Base-by-base conservation (phyloP, 2,888 invertebrate genomes). In the Caenorhabditis sp. region DNA sequence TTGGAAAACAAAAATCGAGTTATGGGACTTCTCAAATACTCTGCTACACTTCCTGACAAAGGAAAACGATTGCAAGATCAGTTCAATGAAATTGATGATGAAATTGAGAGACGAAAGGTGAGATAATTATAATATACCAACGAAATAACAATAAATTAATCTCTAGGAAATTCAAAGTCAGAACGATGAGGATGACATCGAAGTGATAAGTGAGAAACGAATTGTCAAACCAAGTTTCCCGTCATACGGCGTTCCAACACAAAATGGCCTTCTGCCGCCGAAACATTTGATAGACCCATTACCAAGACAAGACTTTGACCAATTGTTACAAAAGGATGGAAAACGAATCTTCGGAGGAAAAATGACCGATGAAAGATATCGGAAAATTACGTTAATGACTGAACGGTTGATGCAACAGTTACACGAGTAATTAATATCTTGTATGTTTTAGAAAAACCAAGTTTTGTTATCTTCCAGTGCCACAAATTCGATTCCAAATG, bases 281-380 rank as follows among this genome's bases (percentile, higher is more conserved):
- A 62, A 53, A 24, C 70, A 62, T 37, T 53, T 67, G 21, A 63
- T 71, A 14, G 64, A 69, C n/a, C 61, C 62, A 17, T 51, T 62
- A 1, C 68, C 66, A n/a, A 43, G 36, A 14, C 63, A 53, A 37
- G 69, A 69, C 55, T 62, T 62, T 12, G 31, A 58, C 8, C 62
- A 62, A 5, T 43, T 70, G 54, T 12, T 70, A 10, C 60, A 65
- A 61, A 74, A 74, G 19, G 72, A 71, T 31, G 65, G 61, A 19
- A 85, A 84, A 64, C 80, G 81, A 21, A 57, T 86, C 12, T 82
- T 81, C 61, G 83, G 81, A n/a, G 87, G 87, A 54, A 74, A 80
- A 57, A 86, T 87, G 85, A 87, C 82, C 0, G 82, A 82, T 5
- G 78, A 82, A 1, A 68, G 85, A 24, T 17, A 69, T 8, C 21